Percentiles rank a stretch among this genome's conserved stretches.
phyloP scores from a whole-genome alignment of 2,888 invertebrate species.

The Drosophila borealis region DNA sequence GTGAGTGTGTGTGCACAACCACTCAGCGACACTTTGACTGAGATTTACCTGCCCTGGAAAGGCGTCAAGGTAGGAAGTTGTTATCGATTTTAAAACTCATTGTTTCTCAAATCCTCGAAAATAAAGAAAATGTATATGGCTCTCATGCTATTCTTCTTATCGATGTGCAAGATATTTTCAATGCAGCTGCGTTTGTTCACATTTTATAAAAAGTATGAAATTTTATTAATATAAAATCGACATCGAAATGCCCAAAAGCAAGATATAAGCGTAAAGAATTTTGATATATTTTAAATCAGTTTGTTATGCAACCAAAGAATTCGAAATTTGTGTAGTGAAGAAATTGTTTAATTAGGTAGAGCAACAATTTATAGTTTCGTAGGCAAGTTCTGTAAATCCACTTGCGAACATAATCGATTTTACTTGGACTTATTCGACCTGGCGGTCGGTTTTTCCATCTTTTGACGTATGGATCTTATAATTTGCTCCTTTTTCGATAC shows the following conservation, averaged over 20 bases:
- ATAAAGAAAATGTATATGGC: neutral
- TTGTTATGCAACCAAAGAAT: neutral
- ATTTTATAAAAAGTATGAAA: too few relatives aligned
- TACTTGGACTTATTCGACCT: too few relatives aligned
- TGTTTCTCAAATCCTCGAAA: conserved; percentile 7
- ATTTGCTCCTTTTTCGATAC: neutral
- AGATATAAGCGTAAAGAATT: neutral
- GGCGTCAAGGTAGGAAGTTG: conserved; percentile 29
- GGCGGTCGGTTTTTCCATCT: neutral
- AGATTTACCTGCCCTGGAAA: conserved; percentile 39
- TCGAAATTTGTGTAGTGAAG: neutral
- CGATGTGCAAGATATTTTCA: neutral
- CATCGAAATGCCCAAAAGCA: neutral
- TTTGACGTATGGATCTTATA: neutral
- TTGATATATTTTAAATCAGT: neutral
- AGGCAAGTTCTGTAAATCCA: neutral
- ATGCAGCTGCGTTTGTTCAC: too few relatives aligned
- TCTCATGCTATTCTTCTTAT: neutral
- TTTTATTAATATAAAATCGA: too few relatives aligned
- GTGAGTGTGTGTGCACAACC: conserved; percentile 5
- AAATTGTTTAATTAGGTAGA: too few relatives aligned
- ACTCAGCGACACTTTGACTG: conserved; percentile 28
- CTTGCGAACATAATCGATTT: too few relatives aligned
- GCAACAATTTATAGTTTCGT: neutral
- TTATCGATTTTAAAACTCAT: conserved; percentile 37